Base-by-base conservation (phyloP, 92 coral and sea anemone species). In the Parazoanthus swiftii region DNA sequence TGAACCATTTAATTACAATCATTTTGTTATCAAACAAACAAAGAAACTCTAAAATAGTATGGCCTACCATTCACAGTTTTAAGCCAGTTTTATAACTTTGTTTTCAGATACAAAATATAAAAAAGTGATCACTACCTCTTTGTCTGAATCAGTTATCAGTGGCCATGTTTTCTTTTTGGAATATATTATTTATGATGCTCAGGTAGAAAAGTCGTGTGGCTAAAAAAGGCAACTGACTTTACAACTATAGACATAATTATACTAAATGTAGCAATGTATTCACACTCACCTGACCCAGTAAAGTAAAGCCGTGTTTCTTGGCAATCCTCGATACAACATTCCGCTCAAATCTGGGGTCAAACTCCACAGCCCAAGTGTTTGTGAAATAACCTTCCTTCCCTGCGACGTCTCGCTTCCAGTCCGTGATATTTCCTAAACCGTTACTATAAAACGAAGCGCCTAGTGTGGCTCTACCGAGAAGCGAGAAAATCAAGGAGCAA, bases 291-390 rank as follows among this genome's bases (percentile, higher is more conserved):
- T 92, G 91, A n/a, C 97, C 99, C 88, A 97, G 81, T 18, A 97
- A 82, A 35, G 95, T 85, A 86, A 97, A 97, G 4, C 99, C 99
- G 75, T 97, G 98, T 85, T 89, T 94, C 86, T 94, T 88, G 4
- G 99, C 93, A 50, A 97, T 97, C 25, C 92, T 91, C 10, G 91
- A 85, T 33, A 95, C 93, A 44, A 89, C 92, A 85, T 90, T 74
- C 56, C 94, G 95, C 66, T 95, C 97, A n/a, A 92, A 96, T 6
- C 95, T 96, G 0, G 91, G 91, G 74, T 97, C 92, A 74, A 97
- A 79, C 76, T 97, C 99, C 79, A 97, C 99, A 7, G 99, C 99
- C 99, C 99, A 97, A 63, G 99, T 97, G 86, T 97, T 97, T 9
- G 98, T 97, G 85, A 95, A 97, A 88, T 92, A 97, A 0, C 99